phyloP scores from a whole-genome alignment of 2,113 vertebrate genomes.

The Trachemys scripta region DNA sequence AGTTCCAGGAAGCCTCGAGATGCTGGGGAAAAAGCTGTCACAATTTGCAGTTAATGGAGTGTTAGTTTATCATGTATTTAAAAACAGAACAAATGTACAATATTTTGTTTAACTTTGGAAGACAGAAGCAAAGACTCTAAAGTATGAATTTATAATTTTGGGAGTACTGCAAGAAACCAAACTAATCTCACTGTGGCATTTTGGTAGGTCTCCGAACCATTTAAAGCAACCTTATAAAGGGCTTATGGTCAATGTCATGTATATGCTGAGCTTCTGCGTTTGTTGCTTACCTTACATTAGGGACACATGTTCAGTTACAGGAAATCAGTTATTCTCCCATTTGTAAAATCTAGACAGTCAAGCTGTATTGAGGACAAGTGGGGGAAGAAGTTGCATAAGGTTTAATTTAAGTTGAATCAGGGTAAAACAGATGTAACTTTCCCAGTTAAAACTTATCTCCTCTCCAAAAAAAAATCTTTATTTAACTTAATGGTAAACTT shows the following conservation, averaged over 20 bases:
- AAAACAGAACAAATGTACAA: not conserved
- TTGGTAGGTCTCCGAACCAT: not conserved
- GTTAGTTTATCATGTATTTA: not conserved
- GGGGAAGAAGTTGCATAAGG: not conserved
- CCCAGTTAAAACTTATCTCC: too few relatives aligned
- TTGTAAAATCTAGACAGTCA: not conserved
- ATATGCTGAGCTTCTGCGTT: not conserved
- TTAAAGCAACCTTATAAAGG: not conserved
- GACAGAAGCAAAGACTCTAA: not conserved
- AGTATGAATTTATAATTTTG: not conserved
- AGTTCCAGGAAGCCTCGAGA: not conserved
- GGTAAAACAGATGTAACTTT: not conserved
- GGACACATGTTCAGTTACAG: not conserved
- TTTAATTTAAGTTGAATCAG: not conserved
- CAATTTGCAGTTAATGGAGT: not conserved
- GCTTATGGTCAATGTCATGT: not conserved
- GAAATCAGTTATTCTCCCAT: not conserved
- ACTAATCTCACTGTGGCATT: not conserved
- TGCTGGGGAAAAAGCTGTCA: not conserved
- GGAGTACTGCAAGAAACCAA: not conserved
- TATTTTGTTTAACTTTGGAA: not conserved
- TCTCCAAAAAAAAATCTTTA: not conserved
- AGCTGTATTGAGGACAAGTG: not conserved
- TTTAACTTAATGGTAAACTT: not conserved
- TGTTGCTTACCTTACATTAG: not conserved